A percentile compares a stretch with the other conserved stretches of the same genome.
Evolutionary conservation across 2,888 invertebrate species (phyloP).

Genomic region (Alloscopus bannaensis): DNA sequence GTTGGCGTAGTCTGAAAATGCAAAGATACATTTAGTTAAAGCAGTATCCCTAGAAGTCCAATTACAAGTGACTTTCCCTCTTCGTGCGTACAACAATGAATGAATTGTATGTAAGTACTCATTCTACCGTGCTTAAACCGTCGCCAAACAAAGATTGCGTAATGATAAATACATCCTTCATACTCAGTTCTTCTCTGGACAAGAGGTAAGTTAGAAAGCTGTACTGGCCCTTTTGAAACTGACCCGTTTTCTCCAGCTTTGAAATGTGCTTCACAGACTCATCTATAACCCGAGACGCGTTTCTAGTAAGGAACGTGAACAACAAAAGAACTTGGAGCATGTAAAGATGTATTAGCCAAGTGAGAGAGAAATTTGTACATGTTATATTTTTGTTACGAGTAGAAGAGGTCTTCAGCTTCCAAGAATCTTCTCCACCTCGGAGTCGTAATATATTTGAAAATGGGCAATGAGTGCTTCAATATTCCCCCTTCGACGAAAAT

Average conservation of each 20-base stretch:
- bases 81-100: not conserved
- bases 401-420: constrained; percentile 77
- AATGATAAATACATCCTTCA: constrained; percentile 77
- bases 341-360: not conserved
- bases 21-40: constrained; percentile 36
- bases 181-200: constrained; percentile 75
- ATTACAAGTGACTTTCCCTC: not conserved
- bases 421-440: constrained; percentile 77
- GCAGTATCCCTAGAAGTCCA: not conserved
- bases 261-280: constrained; percentile 75
- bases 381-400: constrained; percentile 74
- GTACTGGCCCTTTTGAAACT: constrained; percentile 75
- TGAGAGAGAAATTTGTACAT: not conserved
- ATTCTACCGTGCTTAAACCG: constrained; percentile 77
- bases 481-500: constrained; percentile 74
- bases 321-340: constrained; percentile 21
- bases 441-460: constrained; percentile 76
- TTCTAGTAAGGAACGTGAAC: constrained; percentile 62
- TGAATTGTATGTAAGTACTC: not conserved
- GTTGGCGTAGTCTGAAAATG: constrained; percentile 77
- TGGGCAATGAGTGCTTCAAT: constrained; percentile 77
- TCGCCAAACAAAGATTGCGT: constrained; percentile 78
- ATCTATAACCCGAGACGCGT: constrained; percentile 73
- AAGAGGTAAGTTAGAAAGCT: constrained; percentile 77
- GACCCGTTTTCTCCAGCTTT: constrained; percentile 73